These are phyloP conservation scores for Agapornis canus DNA, from an alignment of 2,797 vertebrate genomes.

Conservation along the genomic window DNA sequence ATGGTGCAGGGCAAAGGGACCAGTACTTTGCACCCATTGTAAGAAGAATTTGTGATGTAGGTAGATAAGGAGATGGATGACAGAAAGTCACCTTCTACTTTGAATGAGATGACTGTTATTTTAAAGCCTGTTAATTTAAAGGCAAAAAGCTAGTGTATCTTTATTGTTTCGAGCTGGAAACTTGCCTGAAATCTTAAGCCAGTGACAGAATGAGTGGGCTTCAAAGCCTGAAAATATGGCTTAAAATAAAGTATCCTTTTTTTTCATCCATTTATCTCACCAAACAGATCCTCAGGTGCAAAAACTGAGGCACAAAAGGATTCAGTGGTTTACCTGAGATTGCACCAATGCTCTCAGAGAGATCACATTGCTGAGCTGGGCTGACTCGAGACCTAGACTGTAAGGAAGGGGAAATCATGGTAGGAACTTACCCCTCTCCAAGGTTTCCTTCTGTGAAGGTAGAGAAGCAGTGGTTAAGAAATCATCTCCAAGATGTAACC, in stretches of 20 bases:
- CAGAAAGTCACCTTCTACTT: background rate
- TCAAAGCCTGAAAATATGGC: background rate
- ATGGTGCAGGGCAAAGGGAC: background rate
- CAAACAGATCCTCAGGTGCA: background rate
- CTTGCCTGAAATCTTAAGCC: background rate
- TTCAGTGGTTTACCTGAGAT: background rate
- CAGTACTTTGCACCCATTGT: background rate
- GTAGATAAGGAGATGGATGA: background rate
- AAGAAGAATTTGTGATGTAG: background rate
- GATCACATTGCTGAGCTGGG: background rate
- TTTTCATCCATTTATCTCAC: background rate
- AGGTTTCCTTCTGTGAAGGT: background rate
- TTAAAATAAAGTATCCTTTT: constrained; percentile 15
- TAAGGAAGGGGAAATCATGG: background rate
- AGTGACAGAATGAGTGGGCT: background rate
- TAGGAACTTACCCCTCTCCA: background rate
- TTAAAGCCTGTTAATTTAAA: constrained; percentile 13
- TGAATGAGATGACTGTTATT: background rate
- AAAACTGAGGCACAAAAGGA: background rate
- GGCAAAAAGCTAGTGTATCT: background rate
- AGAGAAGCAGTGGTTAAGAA: background rate
- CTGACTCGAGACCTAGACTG: background rate
- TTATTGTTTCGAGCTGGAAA: constrained; percentile 12
- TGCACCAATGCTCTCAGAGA: background rate
- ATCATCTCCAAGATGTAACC: background rate